A percentile compares a stretch with the other conserved stretches of the same genome.
phyloP scores from a whole-genome alignment of 1,140 invertebrate species.

The Bathynomus jamesi region DNA sequence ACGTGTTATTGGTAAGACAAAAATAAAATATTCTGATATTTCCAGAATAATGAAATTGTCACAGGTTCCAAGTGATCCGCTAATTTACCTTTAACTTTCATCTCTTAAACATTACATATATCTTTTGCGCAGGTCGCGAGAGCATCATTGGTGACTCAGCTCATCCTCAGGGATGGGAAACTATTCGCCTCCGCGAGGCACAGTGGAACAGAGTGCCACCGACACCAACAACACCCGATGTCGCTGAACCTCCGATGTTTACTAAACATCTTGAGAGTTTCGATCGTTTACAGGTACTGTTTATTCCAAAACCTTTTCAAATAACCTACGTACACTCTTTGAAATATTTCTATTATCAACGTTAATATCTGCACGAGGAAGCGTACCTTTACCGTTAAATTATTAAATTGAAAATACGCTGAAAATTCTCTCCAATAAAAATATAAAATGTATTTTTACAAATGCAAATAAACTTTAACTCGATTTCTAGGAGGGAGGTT shows the following conservation, averaged over 20 bases:
- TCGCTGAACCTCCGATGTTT: slow-evolving; percentile 68
- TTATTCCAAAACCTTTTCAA: no score
- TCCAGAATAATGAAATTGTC: slow-evolving; percentile 1
- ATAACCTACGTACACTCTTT: no score
- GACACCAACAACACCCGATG: slow-evolving; percentile 63
- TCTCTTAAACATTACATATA: no score
- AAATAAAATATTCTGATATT: slow-evolving; percentile 3
- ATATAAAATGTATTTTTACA: no score
- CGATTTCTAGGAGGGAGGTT: slow-evolving; percentile 79
- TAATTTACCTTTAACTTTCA: no score
- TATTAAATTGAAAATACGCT: no score
- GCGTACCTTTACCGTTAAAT: no score
- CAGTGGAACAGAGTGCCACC: slow-evolving; percentile 79
- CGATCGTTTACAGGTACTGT: slow-evolving; percentile 75
- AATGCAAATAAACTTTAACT: no score
- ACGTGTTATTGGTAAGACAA: slow-evolving; percentile 65
- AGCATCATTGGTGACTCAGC: slow-evolving; percentile 69
- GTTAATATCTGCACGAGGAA: no score
- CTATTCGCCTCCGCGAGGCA: slow-evolving; percentile 78
- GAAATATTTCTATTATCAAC: no score
- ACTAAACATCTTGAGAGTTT: slow-evolving; percentile 80
- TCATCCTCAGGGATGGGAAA: slow-evolving; percentile 79
- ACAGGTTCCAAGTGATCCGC: no score
- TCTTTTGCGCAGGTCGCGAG: slow-evolving; percentile 47
- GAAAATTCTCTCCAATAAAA: no score